Conservation (phyloP, 2,797 vertebrate species). For the Chloroceryle inda region DNA sequence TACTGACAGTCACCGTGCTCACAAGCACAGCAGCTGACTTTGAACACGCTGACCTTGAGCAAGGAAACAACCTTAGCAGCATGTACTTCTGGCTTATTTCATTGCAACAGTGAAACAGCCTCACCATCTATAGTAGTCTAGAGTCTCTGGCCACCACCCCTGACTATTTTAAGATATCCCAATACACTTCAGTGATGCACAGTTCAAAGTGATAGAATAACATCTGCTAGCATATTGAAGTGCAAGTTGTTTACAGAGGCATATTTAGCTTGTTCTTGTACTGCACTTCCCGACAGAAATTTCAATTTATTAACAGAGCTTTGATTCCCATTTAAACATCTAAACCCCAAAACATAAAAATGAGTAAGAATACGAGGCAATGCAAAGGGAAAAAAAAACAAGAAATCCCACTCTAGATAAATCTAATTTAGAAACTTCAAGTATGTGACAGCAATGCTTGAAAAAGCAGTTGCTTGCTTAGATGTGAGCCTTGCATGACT, state of each 20-base stretch:
- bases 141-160: conserved; percentile 85
- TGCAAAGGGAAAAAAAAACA: background rate
- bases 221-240: conserved; percentile 77
- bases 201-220: conserved; percentile 81
- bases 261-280: conserved; percentile 46
- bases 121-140: conserved; percentile 99
- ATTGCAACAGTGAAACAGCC: conserved; percentile 87
- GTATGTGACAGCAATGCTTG: background rate
- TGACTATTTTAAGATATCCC: conserved; percentile 93
- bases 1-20: conserved; percentile 75
- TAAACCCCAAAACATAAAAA: background rate
- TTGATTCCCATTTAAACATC: conserved; percentile 32
- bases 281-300: background rate
- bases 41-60: conserved; percentile 93
- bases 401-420: background rate
- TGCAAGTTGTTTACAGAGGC: conserved; percentile 72
- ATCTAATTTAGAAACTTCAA: conserved; percentile 20
- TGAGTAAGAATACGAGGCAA: background rate
- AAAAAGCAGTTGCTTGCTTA: background rate
- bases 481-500: background rate
- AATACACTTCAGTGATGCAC: conserved; percentile 85
- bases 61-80: conserved; percentile 85
- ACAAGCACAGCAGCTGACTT: conserved; percentile 85
- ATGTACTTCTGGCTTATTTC: conserved; percentile 93
- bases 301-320: background rate